Evolutionary conservation across 2,888 invertebrate genomes (phyloP), one percentile per base, ranked within the genome.

Genomic region (Corythucha ciliata): DNA sequence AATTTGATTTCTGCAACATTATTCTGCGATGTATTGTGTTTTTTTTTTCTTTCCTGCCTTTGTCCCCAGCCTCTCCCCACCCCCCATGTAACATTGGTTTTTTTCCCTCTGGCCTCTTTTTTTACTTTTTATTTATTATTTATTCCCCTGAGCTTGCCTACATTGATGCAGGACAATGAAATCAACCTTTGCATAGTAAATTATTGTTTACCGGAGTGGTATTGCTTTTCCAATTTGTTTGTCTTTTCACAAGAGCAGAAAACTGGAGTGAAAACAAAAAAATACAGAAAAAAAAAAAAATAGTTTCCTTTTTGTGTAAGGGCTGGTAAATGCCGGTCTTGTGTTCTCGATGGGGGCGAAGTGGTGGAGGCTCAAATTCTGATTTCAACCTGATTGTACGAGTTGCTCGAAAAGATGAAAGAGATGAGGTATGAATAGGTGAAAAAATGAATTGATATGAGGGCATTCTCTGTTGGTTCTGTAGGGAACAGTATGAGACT

Each of bases 131-230:
- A 50, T 37, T 12, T 42, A 29, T 42, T 29, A 25, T 8, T 61
- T 59, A 51, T 57, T 40, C 55, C 56, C 55, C 37, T 49, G 53
- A 40, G 55, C 51, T 55, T 58, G 58, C 55, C 55, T 41, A 50
- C 53, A 50, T 46, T 49, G 53, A 53, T 52, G 39, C 42, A 14
- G 52, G 51, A 56, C 59, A 58, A 58, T 58, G 56, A 55, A 57
- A 57, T 58, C 55, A 53, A 57, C 57, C 57, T 58, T 57, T 55
- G 58, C 55, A 55, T 58, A 54, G 56, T 54, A 55, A 57, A 58
- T 56, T 56, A 55, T 57, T 58, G 58, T 58, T 53, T 57, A 53
- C 54, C 24, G 27, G 29, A 37, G 54, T 48, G 47, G 49, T 54
- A 53, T 56, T 53, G 53, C 50, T 57, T 58, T 57, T 57, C 48